These are phyloP conservation scores for Drosophila dunni DNA, from an alignment of 1,140 invertebrate species.

Conservation along the genomic window DNA sequence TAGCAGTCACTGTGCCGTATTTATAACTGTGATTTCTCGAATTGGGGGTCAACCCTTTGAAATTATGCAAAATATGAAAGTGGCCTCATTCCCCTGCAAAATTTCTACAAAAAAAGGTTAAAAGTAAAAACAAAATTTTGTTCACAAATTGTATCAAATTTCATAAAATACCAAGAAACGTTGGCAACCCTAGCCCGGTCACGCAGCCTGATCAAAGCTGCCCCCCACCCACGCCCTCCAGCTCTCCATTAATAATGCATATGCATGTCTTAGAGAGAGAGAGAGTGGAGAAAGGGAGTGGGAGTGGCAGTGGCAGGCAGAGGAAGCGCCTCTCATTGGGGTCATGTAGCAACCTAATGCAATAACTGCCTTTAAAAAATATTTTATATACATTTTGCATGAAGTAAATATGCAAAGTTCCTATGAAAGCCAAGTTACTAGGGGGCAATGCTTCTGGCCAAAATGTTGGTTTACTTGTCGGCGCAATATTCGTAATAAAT, in stretches of 20 bases:
- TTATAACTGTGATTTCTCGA: slow-evolving; percentile 24
- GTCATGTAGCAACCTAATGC: slow-evolving; percentile 63
- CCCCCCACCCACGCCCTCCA: not conserved
- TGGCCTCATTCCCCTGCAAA: slow-evolving; percentile 15
- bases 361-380: slow-evolving; percentile 67
- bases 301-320: not conserved
- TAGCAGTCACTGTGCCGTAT: slow-evolving; percentile 1
- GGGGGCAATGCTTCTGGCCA: slow-evolving; percentile 12
- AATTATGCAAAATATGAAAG: slow-evolving; percentile 63
- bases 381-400: slow-evolving; percentile 74
- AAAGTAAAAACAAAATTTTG: slow-evolving; percentile 37
- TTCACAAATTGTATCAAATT: slow-evolving; percentile 80
- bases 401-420: slow-evolving; percentile 77
- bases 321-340: slow-evolving; percentile 5
- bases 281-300: not conserved
- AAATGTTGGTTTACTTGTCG: slow-evolving; percentile 18
- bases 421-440: slow-evolving; percentile 35
- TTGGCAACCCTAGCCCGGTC: slow-evolving; percentile 62
- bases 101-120: slow-evolving; percentile 36
- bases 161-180: slow-evolving; percentile 56
- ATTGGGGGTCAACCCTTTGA: slow-evolving; percentile 22
- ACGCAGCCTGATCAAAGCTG: slow-evolving; percentile 73
- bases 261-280: slow-evolving; percentile 54
- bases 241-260: slow-evolving; percentile 75
- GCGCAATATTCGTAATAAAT: slow-evolving; percentile 48